Percentiles rank a stretch among this genome's conserved stretches.
Evolutionary conservation across 2,888 invertebrate genomes (phyloP).

Genomic region (Pogonocherus hispidulus): DNA sequence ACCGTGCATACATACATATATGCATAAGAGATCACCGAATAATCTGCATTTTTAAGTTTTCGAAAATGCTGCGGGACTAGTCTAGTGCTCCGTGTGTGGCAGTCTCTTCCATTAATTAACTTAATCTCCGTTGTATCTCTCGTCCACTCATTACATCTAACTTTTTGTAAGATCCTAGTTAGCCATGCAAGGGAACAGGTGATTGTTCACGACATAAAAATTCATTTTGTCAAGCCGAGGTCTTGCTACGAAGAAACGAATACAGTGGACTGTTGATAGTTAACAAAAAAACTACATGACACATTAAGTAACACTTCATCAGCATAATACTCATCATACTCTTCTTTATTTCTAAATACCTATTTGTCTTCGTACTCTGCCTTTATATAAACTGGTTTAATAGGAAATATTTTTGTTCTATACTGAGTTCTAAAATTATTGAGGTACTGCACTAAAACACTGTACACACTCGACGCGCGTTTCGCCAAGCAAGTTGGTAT

Average conservation of each 20-base stretch:
- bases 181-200: slow-evolving; percentile 46
- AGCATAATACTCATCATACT: not conserved
- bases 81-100: slow-evolving; percentile 41
- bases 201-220: slow-evolving; percentile 42
- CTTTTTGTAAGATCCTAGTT: slow-evolving; percentile 48
- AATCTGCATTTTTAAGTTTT: slow-evolving; percentile 26
- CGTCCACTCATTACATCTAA: slow-evolving; percentile 40
- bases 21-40: slow-evolving; percentile 21
- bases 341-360: no score
- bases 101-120: slow-evolving; percentile 47
- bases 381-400: no score
- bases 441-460: no score
- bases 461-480: no score
- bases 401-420: no score
- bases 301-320: slow-evolving; percentile 13
- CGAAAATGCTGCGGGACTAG: slow-evolving; percentile 23
- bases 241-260: slow-evolving; percentile 13
- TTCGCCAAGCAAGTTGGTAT: no score
- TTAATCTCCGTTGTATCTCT: slow-evolving; percentile 43
- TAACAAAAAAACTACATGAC: slow-evolving; percentile 4
- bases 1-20: slow-evolving; percentile 5
- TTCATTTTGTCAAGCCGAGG: slow-evolving; percentile 4
- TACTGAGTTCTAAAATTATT: no score
- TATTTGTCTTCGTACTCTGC: no score
- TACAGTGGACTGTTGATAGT: not conserved